Percentiles rank a stretch among this genome's conserved stretches.
Conservation (phyloP, 2,888 invertebrate species). For the Pecten maximus region DNA sequence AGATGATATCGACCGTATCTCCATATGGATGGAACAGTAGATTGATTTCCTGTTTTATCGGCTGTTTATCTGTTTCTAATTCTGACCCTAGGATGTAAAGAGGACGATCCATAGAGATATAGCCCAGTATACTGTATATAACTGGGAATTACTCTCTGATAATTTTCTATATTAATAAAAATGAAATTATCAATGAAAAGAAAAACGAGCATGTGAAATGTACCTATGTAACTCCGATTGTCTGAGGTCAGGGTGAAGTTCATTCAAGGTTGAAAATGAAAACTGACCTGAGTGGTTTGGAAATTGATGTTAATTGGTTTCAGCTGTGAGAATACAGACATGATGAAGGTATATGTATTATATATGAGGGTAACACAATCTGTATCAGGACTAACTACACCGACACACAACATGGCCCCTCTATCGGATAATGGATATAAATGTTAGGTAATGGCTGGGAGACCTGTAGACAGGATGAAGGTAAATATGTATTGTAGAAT, state of each 20-base stretch:
- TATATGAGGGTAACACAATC: neutral
- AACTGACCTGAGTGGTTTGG: neutral
- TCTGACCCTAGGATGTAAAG: neutral
- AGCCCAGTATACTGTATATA: too few relatives aligned
- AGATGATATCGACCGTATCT: too few relatives aligned
- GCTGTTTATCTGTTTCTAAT: neutral
- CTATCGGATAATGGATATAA: neutral
- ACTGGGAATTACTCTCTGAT: too few relatives aligned
- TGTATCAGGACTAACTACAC: neutral
- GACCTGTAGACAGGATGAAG: neutral
- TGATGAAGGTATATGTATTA: neutral
- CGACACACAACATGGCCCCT: neutral
- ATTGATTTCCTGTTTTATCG: neutral
- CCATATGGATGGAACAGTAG: too few relatives aligned
- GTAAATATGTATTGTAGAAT: too few relatives aligned
- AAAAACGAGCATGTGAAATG: too few relatives aligned
- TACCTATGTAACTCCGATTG: too few relatives aligned
- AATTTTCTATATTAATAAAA: too few relatives aligned
- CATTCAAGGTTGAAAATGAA: neutral
- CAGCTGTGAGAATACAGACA: neutral
- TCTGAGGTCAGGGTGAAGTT: neutral
- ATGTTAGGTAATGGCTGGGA: neutral
- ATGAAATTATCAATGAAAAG: too few relatives aligned
- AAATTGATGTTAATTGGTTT: neutral
- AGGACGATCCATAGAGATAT: too few relatives aligned